phyloP scores from a whole-genome alignment of 1,140 invertebrate species.

The Heliconius melpomene region DNA sequence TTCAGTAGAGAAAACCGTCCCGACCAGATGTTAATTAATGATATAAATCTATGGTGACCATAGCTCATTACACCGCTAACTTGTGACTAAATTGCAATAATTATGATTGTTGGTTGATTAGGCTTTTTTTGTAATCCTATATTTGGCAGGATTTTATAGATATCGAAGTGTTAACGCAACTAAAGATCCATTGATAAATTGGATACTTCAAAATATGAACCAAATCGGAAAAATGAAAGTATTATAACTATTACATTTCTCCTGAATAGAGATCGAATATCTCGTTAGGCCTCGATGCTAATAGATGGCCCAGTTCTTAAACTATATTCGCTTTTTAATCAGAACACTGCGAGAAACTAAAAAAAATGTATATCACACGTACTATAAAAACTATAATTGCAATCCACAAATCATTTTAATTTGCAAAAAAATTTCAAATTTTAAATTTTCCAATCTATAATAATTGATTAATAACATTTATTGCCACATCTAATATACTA shows the following conservation, averaged over 20 bases:
- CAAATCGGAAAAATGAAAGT: too few species aligned
- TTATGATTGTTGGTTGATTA: too few species aligned
- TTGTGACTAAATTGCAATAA: background rate
- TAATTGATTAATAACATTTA: constrained; percentile 31
- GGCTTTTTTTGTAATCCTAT: background rate
- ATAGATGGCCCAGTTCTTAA: too few species aligned
- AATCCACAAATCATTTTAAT: background rate
- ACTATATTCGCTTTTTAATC: too few species aligned
- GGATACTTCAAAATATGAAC: background rate
- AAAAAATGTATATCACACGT: too few species aligned
- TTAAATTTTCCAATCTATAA: constrained; percentile 1
- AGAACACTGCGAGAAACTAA: too few species aligned
- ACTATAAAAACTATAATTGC: too few species aligned
- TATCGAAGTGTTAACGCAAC: background rate
- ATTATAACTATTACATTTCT: too few species aligned
- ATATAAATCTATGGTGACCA: constrained; percentile 54
- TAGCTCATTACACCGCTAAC: background rate
- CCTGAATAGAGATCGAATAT: too few species aligned
- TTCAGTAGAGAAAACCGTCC: constrained; percentile 62
- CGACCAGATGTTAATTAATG: constrained; percentile 71
- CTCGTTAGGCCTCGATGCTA: too few species aligned
- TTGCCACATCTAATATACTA: constrained; percentile 31
- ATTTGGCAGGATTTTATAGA: too few species aligned
- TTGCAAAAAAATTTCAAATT: background rate
- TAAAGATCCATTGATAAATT: too few species aligned